A percentile compares a stretch with the other conserved stretches of the same genome.
These are phyloP conservation scores for Pecten maximus DNA, from an alignment of 2,888 invertebrate species.

Conservation along the genomic window DNA sequence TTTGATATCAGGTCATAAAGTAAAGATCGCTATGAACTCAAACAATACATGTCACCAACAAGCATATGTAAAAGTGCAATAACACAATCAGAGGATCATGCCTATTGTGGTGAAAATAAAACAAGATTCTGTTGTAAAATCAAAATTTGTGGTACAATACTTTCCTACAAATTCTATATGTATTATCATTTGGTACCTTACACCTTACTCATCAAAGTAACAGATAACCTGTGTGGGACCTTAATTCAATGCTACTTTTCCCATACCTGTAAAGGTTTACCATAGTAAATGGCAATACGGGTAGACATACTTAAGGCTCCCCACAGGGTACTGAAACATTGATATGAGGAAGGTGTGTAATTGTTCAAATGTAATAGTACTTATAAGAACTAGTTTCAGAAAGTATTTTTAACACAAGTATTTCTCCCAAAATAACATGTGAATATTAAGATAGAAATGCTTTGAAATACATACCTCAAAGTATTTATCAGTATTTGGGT, in stretches of 20 bases:
- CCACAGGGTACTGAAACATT: not conserved
- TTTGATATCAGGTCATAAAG: too few relatives aligned
- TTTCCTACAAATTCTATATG: not conserved
- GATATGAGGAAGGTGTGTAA: not conserved
- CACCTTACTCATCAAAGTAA: not conserved
- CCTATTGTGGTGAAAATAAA: not conserved
- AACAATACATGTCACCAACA: not conserved
- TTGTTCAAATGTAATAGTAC: not conserved
- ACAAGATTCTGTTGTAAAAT: not conserved
- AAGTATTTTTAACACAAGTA: not conserved
- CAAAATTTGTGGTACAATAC: not conserved
- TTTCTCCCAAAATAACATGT: not conserved
- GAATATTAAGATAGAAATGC: not conserved
- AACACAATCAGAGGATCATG: not conserved
- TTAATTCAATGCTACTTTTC: not conserved
- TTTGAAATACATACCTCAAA: constrained; percentile 51
- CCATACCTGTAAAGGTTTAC: not conserved
- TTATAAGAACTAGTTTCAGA: not conserved
- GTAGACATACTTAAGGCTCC: not conserved
- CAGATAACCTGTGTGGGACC: not conserved
- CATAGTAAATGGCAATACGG: not conserved
- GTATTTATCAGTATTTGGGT: constrained; percentile 49
- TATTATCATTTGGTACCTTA: not conserved
- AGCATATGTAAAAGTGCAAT: not conserved
- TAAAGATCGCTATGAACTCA: not conserved